phyloP scores from a whole-genome alignment of 2,113 vertebrate genomes.

The Thermophis baileyi region DNA sequence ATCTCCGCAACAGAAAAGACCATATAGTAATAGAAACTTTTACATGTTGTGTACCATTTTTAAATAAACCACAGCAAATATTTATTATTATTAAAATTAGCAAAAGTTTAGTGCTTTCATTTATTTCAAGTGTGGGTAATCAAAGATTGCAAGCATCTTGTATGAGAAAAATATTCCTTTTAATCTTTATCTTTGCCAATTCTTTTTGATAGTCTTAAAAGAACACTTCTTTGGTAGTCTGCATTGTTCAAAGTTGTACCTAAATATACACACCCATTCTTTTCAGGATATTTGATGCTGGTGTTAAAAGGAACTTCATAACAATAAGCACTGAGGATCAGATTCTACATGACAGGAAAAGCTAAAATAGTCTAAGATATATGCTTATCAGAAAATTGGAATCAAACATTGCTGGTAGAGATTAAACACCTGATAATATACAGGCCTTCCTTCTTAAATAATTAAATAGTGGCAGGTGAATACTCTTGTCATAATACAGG shows the following conservation, averaged over 20 bases:
- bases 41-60: slow-evolving; percentile 36
- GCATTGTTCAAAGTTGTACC: neutral
- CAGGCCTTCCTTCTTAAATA: slow-evolving; percentile 25
- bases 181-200: slow-evolving; percentile 16
- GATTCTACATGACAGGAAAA: neutral
- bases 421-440: slow-evolving; percentile 30
- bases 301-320: neutral
- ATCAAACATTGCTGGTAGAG: slow-evolving; percentile 27
- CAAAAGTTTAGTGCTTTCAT: slow-evolving; percentile 22
- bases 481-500: slow-evolving; percentile 21
- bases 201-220: neutral
- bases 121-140: slow-evolving; percentile 31
- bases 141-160: slow-evolving; percentile 26
- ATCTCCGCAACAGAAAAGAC: too few species aligned
- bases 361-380: neutral
- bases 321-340: neutral
- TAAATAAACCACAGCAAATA: slow-evolving; percentile 43
- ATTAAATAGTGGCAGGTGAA: slow-evolving; percentile 30
- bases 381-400: slow-evolving; percentile 12
- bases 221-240: neutral
- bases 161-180: neutral
- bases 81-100: slow-evolving; percentile 33
- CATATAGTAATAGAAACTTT: slow-evolving; percentile 49
- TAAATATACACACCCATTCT: neutral
- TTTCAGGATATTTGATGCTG: slow-evolving; percentile 16